A percentile compares a stretch with the other conserved stretches of the same genome.
Evolutionary conservation across 1,140 invertebrate species (phyloP).

Genomic region (Drosophila chauvacae): DNA sequence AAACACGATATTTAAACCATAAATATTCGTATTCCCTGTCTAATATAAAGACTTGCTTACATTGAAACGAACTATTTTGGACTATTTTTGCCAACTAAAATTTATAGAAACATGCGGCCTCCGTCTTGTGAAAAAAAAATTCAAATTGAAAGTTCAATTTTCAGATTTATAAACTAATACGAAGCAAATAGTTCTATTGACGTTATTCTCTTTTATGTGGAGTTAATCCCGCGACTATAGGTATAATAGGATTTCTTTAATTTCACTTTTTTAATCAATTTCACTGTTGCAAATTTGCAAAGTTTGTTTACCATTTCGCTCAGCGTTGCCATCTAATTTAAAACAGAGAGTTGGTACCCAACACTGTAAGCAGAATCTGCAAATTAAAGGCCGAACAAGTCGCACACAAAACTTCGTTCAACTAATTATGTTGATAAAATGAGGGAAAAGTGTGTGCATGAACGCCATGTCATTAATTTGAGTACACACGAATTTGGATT

Average conservation of each 20-base stretch:
- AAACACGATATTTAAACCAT: neutral
- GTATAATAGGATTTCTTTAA: neutral
- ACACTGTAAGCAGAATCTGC: neutral
- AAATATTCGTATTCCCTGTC: neutral
- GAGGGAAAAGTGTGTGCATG: neutral
- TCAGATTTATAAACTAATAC: neutral
- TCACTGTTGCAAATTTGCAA: neutral
- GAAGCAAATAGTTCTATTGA: too few relatives aligned
- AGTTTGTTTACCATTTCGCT: neutral
- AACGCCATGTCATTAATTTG: neutral
- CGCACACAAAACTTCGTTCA: neutral
- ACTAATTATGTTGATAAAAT: neutral
- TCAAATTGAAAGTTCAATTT: neutral
- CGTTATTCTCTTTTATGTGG: too few relatives aligned
- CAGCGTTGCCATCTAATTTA: neutral
- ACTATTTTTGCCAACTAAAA: neutral
- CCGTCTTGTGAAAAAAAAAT: neutral
- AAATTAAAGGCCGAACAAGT: neutral
- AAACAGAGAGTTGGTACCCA: neutral
- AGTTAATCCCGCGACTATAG: neutral
- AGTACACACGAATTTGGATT: neutral
- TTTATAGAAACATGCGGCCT: neutral
- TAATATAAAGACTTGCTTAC: neutral
- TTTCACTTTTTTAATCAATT: neutral
- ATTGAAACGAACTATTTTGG: neutral